These are phyloP conservation scores for Aradophagus sp. DNA, from an alignment of 1,140 invertebrate genomes.

Conservation along the genomic window DNA sequence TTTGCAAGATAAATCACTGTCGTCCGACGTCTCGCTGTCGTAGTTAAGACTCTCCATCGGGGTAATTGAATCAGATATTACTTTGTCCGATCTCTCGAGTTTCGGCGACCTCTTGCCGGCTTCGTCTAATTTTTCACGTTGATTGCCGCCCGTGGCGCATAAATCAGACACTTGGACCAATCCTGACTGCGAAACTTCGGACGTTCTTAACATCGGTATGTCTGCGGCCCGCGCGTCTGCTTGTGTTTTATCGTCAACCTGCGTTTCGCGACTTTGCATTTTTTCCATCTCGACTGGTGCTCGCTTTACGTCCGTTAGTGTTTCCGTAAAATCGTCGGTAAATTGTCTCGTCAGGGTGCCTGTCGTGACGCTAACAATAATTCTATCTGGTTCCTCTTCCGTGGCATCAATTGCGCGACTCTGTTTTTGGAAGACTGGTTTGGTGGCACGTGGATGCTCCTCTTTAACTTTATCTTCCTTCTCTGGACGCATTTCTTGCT, in stretches of 20 bases:
- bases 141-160: slow-evolving; percentile 21
- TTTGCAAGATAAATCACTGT: slow-evolving; percentile 70
- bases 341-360: slow-evolving; percentile 30
- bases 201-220: slow-evolving; percentile 2
- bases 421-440: slow-evolving; percentile 43
- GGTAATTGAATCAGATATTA: slow-evolving; percentile 25
- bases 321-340: slow-evolving; percentile 46
- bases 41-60: slow-evolving; percentile 41
- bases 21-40: slow-evolving; percentile 66
- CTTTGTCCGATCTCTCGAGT: slow-evolving; percentile 31
- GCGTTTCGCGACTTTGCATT: background rate
- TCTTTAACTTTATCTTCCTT: background rate
- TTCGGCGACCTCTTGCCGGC: slow-evolving; percentile 19
- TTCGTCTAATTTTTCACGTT: slow-evolving; percentile 30
- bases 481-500: background rate
- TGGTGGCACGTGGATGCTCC: slow-evolving; percentile 5
- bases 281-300: background rate
- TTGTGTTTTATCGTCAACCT: slow-evolving; percentile 11
- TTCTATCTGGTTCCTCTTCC: slow-evolving; percentile 4
- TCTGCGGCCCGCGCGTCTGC: background rate
- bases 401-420: slow-evolving; percentile 17
- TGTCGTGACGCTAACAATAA: slow-evolving; percentile 1
- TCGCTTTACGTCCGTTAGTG: slow-evolving; percentile 7
- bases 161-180: slow-evolving; percentile 20
- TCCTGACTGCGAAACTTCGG: slow-evolving; percentile 12